phyloP scores from a whole-genome alignment of 2,113 vertebrate genomes.

The Anolis carolinensis region DNA sequence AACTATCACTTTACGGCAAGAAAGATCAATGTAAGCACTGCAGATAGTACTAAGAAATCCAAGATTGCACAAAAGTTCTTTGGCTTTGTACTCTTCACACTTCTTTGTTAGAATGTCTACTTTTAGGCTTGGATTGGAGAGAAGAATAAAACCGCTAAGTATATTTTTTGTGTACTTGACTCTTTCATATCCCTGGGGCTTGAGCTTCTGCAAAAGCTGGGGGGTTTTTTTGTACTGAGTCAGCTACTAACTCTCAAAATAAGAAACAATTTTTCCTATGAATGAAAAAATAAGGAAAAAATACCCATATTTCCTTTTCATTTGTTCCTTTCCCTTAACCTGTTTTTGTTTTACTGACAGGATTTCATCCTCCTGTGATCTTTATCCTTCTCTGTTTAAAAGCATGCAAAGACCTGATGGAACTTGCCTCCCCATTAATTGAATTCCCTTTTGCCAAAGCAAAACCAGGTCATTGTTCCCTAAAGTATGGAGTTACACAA shows the following conservation, averaged over 20 bases:
- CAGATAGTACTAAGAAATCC: background rate
- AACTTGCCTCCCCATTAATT: conserved; percentile 50
- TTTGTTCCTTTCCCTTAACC: background rate
- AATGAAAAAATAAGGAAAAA: conserved; percentile 46
- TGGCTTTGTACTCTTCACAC: background rate
- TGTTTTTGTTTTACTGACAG: background rate
- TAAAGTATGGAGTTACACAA: conserved; percentile 36
- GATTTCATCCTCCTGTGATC: conserved; percentile 13
- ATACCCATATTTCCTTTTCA: conserved; percentile 4
- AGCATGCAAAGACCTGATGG: conserved; percentile 53
- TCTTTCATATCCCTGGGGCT: background rate
- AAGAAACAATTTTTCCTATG: background rate
- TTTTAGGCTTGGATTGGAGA: background rate
- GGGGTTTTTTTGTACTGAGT: background rate
- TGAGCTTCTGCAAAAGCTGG: background rate
- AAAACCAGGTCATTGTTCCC: conserved; percentile 48
- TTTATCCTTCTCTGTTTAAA: conserved; percentile 39
- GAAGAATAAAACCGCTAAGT: background rate
- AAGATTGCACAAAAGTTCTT: background rate
- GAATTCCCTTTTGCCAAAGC: conserved; percentile 38
- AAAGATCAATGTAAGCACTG: background rate
- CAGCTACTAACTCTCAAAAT: background rate
- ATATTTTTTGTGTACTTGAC: background rate
- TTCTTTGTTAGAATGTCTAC: background rate
- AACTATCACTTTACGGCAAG: too few relatives aligned